These are phyloP conservation scores for Oscheius sp. DNA, from an alignment of 2,888 invertebrate species.

Conservation along the genomic window DNA sequence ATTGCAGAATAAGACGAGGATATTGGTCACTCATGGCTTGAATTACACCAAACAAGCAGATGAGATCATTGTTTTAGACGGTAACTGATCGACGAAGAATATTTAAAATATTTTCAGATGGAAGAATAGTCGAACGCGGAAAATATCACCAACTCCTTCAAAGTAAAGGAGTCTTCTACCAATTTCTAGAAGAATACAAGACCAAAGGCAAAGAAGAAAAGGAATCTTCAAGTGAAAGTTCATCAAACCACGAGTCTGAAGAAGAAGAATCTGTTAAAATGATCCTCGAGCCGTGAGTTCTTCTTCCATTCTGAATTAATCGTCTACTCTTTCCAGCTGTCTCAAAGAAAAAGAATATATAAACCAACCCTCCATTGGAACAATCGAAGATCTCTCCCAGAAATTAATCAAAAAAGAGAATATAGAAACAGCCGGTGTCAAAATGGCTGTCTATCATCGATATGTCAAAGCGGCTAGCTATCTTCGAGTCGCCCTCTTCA, in stretches of 20 bases:
- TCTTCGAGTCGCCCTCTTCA: slow-evolving; percentile 80
- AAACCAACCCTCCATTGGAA: too few relatives aligned
- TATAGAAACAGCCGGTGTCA: background rate
- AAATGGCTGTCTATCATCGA: slow-evolving; percentile 81
- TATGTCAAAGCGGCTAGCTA: slow-evolving; percentile 87
- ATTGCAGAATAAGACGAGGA: slow-evolving; percentile 78
- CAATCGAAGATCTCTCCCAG: background rate
- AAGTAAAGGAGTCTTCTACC: slow-evolving; percentile 76
- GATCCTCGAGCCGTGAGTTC: too few relatives aligned
- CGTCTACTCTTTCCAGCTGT: background rate
- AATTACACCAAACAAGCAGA: slow-evolving; percentile 90
- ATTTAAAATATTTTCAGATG: slow-evolving; percentile 74
- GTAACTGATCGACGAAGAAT: slow-evolving; percentile 23
- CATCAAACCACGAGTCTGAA: background rate
- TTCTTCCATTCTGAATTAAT: background rate
- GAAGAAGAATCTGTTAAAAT: too few relatives aligned
- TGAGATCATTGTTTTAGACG: slow-evolving; percentile 85
- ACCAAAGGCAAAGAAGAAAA: background rate
- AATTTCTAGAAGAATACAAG: slow-evolving; percentile 47
- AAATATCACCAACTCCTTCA: slow-evolving; percentile 86
- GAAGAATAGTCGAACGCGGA: slow-evolving; percentile 86
- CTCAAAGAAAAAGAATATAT: too few relatives aligned
- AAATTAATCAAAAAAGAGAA: slow-evolving; percentile 12
- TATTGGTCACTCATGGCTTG: slow-evolving; percentile 93
- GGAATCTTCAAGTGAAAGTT: background rate